phyloP scores from a whole-genome alignment of 92 coral and sea anemone species.

The Palythoa grandiflora region DNA sequence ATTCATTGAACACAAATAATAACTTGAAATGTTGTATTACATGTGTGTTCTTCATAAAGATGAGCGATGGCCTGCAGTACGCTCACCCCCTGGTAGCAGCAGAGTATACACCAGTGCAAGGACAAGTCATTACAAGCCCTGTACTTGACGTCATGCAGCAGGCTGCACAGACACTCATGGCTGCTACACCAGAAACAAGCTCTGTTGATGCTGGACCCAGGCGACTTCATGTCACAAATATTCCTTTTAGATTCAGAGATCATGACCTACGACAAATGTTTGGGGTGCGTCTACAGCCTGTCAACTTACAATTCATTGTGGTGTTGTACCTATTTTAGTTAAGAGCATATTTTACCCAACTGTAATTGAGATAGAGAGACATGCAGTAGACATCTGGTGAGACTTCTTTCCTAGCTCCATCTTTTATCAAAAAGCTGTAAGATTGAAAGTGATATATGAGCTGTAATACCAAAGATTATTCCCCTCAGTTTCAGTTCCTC shows the following conservation, averaged over 20 bases:
- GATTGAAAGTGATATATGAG: too few relatives aligned
- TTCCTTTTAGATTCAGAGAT: slow-evolving; percentile 95
- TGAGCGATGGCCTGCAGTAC: slow-evolving; percentile 86
- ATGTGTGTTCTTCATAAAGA: slow-evolving; percentile 41
- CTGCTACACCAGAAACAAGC: slow-evolving; percentile 53
- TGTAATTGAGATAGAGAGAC: too few relatives aligned
- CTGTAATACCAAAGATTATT: too few relatives aligned
- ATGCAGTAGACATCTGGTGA: too few relatives aligned
- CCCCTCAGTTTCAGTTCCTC: too few relatives aligned
- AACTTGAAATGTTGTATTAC: neutral
- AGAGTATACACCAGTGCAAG: slow-evolving; percentile 62
- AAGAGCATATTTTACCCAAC: too few relatives aligned
- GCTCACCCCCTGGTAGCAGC: slow-evolving; percentile 64
- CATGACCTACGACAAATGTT: slow-evolving; percentile 94
- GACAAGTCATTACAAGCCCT: slow-evolving; percentile 39
- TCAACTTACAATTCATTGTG: too few relatives aligned
- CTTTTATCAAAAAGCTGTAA: too few relatives aligned
- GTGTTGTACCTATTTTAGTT: too few relatives aligned
- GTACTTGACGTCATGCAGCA: slow-evolving; percentile 63
- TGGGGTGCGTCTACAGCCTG: slow-evolving; percentile 73
- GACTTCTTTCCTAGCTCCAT: too few relatives aligned
- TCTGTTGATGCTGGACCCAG: slow-evolving; percentile 73
- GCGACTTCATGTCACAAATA: slow-evolving; percentile 94
- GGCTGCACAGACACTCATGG: slow-evolving; percentile 57
- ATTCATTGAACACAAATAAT: neutral